phyloP scores from a whole-genome alignment of 1,140 invertebrate species.

The Sminthurides bifidus region DNA sequence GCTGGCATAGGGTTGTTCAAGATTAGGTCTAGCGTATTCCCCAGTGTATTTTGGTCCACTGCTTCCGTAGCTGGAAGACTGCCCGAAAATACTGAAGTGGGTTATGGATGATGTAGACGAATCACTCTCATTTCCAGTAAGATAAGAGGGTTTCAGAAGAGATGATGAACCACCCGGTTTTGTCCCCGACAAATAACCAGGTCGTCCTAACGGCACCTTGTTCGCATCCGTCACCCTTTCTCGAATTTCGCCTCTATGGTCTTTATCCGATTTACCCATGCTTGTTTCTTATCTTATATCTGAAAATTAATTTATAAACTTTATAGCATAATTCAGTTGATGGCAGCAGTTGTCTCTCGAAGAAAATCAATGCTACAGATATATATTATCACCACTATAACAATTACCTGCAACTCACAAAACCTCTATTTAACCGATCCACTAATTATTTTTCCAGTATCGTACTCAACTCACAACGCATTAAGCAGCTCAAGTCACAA shows the following conservation, averaged over 20 bases:
- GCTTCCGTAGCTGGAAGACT: no score
- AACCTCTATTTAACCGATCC: not conserved
- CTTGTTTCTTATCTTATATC: not conserved
- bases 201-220: conserved; percentile 22
- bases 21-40: no score
- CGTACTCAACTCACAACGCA: no score
- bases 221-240: conserved; percentile 21
- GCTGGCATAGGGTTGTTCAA: no score
- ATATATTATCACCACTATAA: not conserved
- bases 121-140: conserved; percentile 1
- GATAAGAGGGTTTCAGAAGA: conserved; percentile 23
- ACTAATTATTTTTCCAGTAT: not conserved
- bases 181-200: not conserved
- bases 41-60: no score
- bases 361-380: not conserved
- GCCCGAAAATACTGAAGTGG: no score
- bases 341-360: no score
- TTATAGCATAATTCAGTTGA: no score
- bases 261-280: not conserved
- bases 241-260: not conserved
- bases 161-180: conserved; percentile 10
- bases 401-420: not conserved
- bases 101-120: not conserved
- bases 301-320: no score
- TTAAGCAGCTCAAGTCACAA: no score